A percentile compares a stretch with the other conserved stretches of the same genome.
Evolutionary conservation across 2,888 invertebrate genomes (phyloP).

Genomic region (Candidula unifasciata): DNA sequence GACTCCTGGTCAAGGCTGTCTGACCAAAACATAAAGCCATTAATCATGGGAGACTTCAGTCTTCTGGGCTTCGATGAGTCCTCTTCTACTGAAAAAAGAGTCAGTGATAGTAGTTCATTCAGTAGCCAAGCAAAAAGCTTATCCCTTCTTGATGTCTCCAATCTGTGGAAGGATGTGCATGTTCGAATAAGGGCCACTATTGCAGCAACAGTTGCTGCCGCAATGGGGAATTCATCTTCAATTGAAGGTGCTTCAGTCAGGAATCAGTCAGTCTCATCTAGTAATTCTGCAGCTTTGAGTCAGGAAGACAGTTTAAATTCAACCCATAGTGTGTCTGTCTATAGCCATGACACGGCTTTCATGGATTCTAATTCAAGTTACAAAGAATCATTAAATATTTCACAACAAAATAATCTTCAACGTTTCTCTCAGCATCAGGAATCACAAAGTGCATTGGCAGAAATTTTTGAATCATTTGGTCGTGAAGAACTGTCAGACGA

Average conservation of each 20-base stretch:
- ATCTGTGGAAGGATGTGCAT: constrained; percentile 60
- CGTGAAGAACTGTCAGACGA: constrained; percentile 29
- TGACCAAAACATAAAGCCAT: constrained; percentile 33
- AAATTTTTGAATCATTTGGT: constrained; percentile 38
- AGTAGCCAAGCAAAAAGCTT: constrained; percentile 43
- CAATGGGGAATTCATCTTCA: constrained; percentile 38
- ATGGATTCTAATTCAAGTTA: constrained; percentile 38
- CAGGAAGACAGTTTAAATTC: constrained; percentile 42
- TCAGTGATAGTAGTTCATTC: constrained; percentile 28
- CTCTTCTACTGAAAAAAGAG: constrained; percentile 28
- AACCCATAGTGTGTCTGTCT: background rate
- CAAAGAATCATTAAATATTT: constrained; percentile 7
- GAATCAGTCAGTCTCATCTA: constrained; percentile 29
- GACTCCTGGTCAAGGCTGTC: constrained; percentile 38
- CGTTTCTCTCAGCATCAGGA: constrained; percentile 20
- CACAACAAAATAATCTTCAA: background rate
- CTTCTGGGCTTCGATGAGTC: constrained; percentile 35
- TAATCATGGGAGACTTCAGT: constrained; percentile 30
- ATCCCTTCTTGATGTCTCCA: constrained; percentile 64
- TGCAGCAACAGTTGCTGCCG: constrained; percentile 45
- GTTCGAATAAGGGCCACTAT: constrained; percentile 38
- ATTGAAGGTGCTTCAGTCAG: constrained; percentile 35
- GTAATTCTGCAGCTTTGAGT: background rate
- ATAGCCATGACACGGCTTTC: constrained; percentile 40
- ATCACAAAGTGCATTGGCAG: constrained; percentile 32